phyloP scores from a whole-genome alignment of 1,140 invertebrate species.

The Sycophaga agraensis region DNA sequence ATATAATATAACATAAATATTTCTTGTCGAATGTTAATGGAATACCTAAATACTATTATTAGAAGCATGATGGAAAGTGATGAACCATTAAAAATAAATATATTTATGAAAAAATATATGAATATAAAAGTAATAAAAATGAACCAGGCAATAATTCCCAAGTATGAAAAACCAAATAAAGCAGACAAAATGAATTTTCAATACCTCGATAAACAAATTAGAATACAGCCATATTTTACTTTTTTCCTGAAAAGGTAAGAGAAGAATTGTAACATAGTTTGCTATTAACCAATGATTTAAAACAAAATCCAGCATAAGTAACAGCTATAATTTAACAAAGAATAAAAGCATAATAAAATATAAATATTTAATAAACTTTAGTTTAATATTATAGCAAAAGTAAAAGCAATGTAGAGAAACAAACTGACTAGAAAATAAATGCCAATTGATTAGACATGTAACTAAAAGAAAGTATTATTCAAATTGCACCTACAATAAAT shows the following conservation, averaged over 20 bases:
- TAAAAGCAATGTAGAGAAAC: conserved; percentile 9
- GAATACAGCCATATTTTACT: conserved; percentile 41
- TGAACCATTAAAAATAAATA: neutral
- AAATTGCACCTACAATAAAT: conserved; percentile 4
- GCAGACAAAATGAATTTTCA: conserved; percentile 40
- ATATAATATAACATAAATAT: too few relatives aligned
- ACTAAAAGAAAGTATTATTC: neutral
- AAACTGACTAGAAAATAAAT: conserved; percentile 25
- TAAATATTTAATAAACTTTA: neutral
- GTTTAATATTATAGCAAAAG: neutral
- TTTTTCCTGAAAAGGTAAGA: conserved; percentile 49
- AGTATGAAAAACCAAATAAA: conserved; percentile 34
- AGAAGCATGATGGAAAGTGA: conserved; percentile 19
- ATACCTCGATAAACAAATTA: conserved; percentile 45
- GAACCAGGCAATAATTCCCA: too few relatives aligned
- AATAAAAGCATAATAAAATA: conserved; percentile 20
- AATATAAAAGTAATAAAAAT: too few relatives aligned
- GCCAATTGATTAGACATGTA: conserved; percentile 3
- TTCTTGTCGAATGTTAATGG: conserved; percentile 23
- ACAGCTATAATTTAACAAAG: conserved; percentile 2
- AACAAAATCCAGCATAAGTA: too few relatives aligned
- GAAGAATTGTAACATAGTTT: conserved; percentile 32
- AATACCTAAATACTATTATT: conserved; percentile 1
- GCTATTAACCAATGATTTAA: neutral
- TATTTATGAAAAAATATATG: too few relatives aligned